Conservation (phyloP, 2,888 invertebrate species). For the Xestoiulus laeticollis region DNA sequence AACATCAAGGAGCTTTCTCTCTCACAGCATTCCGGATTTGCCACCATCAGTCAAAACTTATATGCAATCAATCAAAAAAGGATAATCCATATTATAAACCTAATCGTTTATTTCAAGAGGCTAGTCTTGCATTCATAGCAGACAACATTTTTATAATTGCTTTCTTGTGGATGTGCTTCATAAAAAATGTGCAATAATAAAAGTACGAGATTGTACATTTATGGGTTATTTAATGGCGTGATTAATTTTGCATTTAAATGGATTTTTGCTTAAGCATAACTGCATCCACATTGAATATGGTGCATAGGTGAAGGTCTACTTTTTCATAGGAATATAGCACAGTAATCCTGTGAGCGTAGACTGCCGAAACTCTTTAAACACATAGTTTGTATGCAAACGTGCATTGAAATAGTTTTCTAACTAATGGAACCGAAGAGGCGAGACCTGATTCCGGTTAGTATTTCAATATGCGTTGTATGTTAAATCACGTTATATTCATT, state of each 20-base stretch:
- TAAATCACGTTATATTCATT: too few relatives aligned
- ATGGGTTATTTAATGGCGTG: background rate
- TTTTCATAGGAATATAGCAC: background rate
- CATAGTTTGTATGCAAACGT: slow-evolving; percentile 8
- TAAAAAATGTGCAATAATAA: background rate
- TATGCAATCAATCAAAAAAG: too few relatives aligned
- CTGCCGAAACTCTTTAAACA: background rate
- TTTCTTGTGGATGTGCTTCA: background rate
- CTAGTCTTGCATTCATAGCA: too few relatives aligned
- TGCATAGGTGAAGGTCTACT: background rate
- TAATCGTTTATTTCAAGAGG: too few relatives aligned
- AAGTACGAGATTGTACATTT: background rate
- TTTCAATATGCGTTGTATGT: background rate
- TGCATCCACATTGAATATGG: background rate
- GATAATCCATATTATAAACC: too few relatives aligned
- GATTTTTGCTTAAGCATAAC: background rate
- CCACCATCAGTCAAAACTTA: too few relatives aligned
- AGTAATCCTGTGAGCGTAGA: background rate
- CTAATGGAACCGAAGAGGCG: background rate
- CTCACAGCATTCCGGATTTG: too few relatives aligned
- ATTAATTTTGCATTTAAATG: background rate
- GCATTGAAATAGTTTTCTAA: slow-evolving; percentile 26
- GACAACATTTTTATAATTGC: too few relatives aligned
- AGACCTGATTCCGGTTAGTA: background rate
- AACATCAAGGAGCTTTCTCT: too few relatives aligned